A percentile compares a stretch with the other conserved stretches of the same genome.
Conservation (phyloP, 2,888 invertebrate species). For the Drosophila suboccidentalis region DNA sequence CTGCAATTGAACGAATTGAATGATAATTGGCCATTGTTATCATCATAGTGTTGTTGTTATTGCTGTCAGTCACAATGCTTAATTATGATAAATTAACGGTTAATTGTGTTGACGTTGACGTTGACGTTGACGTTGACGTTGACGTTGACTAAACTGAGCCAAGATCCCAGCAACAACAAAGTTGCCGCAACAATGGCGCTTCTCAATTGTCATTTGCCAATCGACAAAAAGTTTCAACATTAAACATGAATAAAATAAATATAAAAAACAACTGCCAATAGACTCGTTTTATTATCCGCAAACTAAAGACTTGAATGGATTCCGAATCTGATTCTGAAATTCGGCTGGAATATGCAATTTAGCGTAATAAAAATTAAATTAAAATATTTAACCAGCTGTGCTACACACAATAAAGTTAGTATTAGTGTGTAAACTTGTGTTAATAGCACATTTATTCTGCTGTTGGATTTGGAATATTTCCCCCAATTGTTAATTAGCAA, state of each 20-base stretch:
- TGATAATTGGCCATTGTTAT: conserved; percentile 81
- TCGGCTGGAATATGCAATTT: conserved; percentile 26
- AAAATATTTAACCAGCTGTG: conserved; percentile 76
- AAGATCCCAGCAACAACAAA: conserved; percentile 20
- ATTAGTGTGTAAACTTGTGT: conserved; percentile 31
- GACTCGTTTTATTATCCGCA: background rate
- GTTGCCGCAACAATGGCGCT: conserved; percentile 33
- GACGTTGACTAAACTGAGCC: conserved; percentile 75
- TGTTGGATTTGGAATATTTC: conserved; percentile 7
- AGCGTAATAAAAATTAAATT: conserved; percentile 65
- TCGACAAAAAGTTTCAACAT: conserved; percentile 2
- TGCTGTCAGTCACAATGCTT: conserved; percentile 73
- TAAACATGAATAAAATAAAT: conserved; percentile 5
- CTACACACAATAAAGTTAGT: conserved; percentile 36
- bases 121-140: conserved; percentile 81
- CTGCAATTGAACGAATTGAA: conserved; percentile 81
- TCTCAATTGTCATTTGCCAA: conserved; percentile 34
- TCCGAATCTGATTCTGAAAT: conserved; percentile 27
- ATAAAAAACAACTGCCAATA: background rate
- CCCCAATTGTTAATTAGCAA: conserved; percentile 68
- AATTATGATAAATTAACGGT: conserved; percentile 81
- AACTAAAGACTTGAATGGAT: conserved; percentile 23
- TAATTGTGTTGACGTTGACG: conserved; percentile 82
- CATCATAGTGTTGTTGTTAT: conserved; percentile 46
- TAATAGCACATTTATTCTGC: conserved; percentile 29